Conservation (phyloP, 37 sponge, comb jelly and placozoan species). For the Oopsacas minuta region DNA sequence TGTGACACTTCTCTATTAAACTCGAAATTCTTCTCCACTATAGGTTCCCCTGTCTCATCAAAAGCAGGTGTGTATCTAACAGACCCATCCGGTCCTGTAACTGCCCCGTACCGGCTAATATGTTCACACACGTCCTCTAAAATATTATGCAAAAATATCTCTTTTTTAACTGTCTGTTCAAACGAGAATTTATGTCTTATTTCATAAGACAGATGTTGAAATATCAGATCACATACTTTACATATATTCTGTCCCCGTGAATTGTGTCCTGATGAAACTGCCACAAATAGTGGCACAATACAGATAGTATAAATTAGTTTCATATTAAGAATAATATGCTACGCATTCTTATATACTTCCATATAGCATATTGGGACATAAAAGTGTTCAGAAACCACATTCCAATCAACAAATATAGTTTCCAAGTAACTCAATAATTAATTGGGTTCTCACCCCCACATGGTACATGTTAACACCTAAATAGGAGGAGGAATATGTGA, state of each 20-base stretch:
- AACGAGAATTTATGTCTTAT: not conserved
- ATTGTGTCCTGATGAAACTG: not conserved
- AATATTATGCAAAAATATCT: not conserved
- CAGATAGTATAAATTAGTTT: not conserved
- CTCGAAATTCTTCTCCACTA: not conserved
- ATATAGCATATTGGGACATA: not conserved
- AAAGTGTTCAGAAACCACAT: not conserved
- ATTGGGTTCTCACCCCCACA: too few species aligned
- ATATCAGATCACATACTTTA: not conserved
- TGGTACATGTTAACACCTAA: too few species aligned
- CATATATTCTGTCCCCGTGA: not conserved
- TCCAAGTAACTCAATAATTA: too few species aligned
- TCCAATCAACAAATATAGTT: too few species aligned
- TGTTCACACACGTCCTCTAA: not conserved
- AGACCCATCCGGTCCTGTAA: not conserved
- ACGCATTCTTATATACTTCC: not conserved
- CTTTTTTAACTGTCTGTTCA: not conserved
- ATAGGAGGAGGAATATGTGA: too few species aligned
- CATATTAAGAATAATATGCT: not conserved
- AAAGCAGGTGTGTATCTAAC: not conserved
- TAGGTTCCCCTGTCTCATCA: not conserved
- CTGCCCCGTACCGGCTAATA: not conserved
- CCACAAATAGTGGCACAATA: not conserved
- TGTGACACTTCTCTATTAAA: not conserved
- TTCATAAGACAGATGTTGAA: not conserved